These are phyloP conservation scores for Conus canariensis DNA, from an alignment of 2,888 invertebrate genomes.

Conservation along the genomic window DNA sequence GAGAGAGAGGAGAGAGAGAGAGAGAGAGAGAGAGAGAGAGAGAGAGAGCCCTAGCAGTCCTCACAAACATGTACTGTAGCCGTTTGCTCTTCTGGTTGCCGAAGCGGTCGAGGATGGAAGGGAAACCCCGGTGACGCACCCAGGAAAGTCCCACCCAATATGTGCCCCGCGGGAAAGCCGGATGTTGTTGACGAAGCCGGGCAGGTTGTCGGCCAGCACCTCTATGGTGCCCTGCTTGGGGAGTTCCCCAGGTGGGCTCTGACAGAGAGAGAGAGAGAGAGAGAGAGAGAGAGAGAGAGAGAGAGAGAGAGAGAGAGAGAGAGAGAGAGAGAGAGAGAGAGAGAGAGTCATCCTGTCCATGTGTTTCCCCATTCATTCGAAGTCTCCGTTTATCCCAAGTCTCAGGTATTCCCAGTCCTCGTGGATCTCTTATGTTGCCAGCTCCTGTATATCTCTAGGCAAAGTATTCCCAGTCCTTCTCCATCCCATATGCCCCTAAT, in stretches of 20 bases:
- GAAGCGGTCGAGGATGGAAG: slow-evolving; percentile 58
- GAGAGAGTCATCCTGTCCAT: not conserved
- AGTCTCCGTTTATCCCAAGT: no score
- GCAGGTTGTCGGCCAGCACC: slow-evolving; percentile 87
- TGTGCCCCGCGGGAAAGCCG: slow-evolving; percentile 74
- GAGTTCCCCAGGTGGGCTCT: not conserved
- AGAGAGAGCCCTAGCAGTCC: not conserved
- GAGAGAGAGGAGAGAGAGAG: no score
- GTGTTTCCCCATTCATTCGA: no score
- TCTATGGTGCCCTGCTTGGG: not conserved
- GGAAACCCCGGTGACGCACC: slow-evolving; percentile 55
- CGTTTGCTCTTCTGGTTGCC: not conserved
- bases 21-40: no score
- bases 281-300: slow-evolving; percentile 9
- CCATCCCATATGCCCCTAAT: no score
- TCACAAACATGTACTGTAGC: not conserved
- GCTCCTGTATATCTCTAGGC: no score
- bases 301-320: not conserved
- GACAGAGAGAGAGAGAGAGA: not conserved
- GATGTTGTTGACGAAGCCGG: slow-evolving; percentile 85
- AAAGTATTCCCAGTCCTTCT: no score
- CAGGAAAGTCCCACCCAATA: slow-evolving; percentile 77
- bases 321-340: slow-evolving; percentile 1
- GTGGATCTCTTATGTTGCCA: no score
- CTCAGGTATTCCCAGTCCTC: no score